Base-by-base conservation (phyloP, 2,113 vertebrate genomes). In the Cranoglanis bouderius region DNA sequence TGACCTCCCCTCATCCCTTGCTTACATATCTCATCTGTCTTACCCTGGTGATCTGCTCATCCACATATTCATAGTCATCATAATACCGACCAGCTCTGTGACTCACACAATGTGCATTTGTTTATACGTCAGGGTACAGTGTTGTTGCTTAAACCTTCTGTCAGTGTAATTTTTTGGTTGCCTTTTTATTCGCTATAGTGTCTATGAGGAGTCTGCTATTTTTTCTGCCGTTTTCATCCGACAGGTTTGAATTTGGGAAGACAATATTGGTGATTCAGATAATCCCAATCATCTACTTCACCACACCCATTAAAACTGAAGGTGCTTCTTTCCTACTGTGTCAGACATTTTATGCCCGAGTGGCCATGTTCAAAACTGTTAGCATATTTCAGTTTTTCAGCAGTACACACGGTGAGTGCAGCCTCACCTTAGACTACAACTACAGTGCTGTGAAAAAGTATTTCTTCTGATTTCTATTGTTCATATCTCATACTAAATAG, bases 1-100 rank as follows among this genome's bases (percentile, higher is more conserved):
- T 80, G 74, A 87, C 57, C 75, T 67, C 65, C 89, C 40, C 75
- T 51, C 46, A 82, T 82, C 63, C 75, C 83, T 38, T 51, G 59
- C 72, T 35, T 82, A 82, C 29, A 84, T 13, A 21, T 53, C 9
- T 77, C 21, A 40, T 77, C 57, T 4, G 35, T 43, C 32, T 59
- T 4, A 82, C 43, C 77, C 43, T 84, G 67, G 55, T 38, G 78
- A 75, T 85, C 61, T 67, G 78, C 63, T 67, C 63, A 67, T 55
- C 19, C 65, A 49, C 1, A 10, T 43, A 80, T 29, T 51, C 46
- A 21, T 32, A 53, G 53, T 82, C 51, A 61, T 82, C 14, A 86
- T 88, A 63, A 75, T 32, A 14, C 49, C 87, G 72, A 78, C 89
- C 86, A 46, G 29, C 9, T 77, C 18, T 19, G 26, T 49, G 75